Base-by-base conservation (phyloP, 2,113 vertebrate species). In the Buteo buteo region DNA sequence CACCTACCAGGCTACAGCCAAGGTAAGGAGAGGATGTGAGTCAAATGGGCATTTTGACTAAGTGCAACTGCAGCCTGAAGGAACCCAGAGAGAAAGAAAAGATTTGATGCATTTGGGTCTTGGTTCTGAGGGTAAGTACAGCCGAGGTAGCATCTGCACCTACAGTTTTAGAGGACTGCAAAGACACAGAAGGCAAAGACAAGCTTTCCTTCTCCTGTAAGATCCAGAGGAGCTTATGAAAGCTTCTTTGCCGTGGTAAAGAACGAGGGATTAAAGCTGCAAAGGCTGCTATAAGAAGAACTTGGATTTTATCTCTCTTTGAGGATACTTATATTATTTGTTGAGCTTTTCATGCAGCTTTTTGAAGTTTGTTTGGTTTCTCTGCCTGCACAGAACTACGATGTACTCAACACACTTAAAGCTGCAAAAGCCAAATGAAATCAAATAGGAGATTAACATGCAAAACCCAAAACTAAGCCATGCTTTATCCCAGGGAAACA, bases 261-360 rank as follows among this genome's bases (percentile, higher is more conserved):
- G 62, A 87, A 45, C 0, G 0, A 82, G 16, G 45, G 54, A 94
- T 93, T 96, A 93, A 85, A 89, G 44, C 54, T 80, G 69, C 52
- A 89, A 89, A 89, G 61, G 81, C 70, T 69, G 45, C 57, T 86
- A 6, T 57, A 86, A 57, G 69, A 74, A 79, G 26, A 87, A 80
- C 54, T 52, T 76, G 74, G 78, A 93, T 91, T 94, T 93, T 93
- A 93, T 85, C 49, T 85, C 59, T 93, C 20, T 88, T 92, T 91
- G 57, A 82, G 73, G 47, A 95, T 87, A 85, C 54, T 92, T 50
- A 36, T 0, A 76, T 59, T 64, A 94, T 72, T 84, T 87, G 52
- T 49, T 69, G 82, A 91, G 78, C 47, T 96, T 82, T 79, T 65
- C 49, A 72, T 29, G 70, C 62, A 89, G 90, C 34, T 69, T 95